Percentiles rank a stretch among this genome's conserved stretches.
Evolutionary conservation across 2,888 invertebrate genomes (phyloP).

Genomic region (Phragmatobia fuliginosa): DNA sequence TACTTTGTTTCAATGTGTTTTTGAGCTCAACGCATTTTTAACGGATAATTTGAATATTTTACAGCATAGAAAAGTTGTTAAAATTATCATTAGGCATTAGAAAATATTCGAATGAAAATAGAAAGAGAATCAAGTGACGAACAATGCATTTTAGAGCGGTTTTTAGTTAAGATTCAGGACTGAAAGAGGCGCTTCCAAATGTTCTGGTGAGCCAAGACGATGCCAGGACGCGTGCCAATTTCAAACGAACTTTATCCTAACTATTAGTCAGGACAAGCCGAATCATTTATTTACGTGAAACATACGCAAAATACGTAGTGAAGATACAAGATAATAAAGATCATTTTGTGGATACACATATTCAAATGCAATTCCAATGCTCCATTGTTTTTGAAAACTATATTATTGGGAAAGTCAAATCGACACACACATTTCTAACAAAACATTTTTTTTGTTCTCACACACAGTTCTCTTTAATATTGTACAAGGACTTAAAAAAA

Average conservation of each 20-base stretch:
- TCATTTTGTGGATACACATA: background rate
- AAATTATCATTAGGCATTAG: background rate
- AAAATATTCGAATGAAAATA: background rate
- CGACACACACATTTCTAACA: no score
- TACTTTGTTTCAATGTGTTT: background rate
- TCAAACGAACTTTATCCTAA: constrained; percentile 18
- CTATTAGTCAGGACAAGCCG: constrained; percentile 5
- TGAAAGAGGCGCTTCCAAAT: constrained; percentile 44
- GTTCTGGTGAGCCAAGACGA: constrained; percentile 41
- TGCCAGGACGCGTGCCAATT: constrained; percentile 26
- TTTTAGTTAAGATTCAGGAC: constrained; percentile 53
- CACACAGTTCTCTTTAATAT: no score
- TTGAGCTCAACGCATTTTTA: background rate
- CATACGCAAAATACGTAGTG: background rate
- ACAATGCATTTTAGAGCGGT: constrained; percentile 44
- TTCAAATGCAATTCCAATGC: no score
- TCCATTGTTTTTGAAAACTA: no score
- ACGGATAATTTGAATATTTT: background rate
- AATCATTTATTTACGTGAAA: background rate
- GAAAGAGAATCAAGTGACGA: constrained; percentile 40
- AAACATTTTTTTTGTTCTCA: no score
- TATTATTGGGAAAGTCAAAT: no score
- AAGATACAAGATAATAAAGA: background rate
- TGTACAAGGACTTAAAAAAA: no score
- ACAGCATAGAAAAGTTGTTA: background rate